Conservation (phyloP, 2,888 invertebrate species). For the Linyphia triangularis region DNA sequence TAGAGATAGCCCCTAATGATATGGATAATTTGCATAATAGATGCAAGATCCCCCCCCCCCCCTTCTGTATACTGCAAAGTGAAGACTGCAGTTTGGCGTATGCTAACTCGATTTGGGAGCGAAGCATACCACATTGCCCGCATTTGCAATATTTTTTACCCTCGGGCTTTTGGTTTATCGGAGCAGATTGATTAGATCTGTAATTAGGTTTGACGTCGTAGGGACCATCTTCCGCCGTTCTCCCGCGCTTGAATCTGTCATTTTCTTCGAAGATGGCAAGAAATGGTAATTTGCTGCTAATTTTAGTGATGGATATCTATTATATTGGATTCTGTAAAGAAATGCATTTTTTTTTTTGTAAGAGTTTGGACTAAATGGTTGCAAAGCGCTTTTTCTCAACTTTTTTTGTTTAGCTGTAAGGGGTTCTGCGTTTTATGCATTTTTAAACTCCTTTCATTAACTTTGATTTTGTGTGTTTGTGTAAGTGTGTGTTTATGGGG, state of each 20-base stretch:
- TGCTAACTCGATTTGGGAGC: slow-evolving; percentile 37
- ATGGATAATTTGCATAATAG: slow-evolving; percentile 15
- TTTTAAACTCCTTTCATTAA: no score
- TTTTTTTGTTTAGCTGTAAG: no score
- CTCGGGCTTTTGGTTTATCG: neutral
- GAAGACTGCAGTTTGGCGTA: slow-evolving; percentile 20
- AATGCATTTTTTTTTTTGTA: no score
- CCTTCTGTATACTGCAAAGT: neutral
- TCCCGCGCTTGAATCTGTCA: neutral
- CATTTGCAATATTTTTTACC: neutral
- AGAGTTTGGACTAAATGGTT: no score
- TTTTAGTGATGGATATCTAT: neutral
- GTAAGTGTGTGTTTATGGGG: no score
- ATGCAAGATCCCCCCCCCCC: neutral
- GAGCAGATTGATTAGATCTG: slow-evolving; percentile 16
- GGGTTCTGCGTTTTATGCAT: no score
- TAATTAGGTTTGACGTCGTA: slow-evolving; percentile 4
- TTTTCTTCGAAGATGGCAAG: neutral
- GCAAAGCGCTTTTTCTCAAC: no score
- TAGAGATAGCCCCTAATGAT: slow-evolving; percentile 14
- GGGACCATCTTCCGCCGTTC: neutral
- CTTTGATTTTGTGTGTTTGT: no score
- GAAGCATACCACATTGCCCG: slow-evolving; percentile 37
- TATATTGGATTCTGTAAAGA: no score
- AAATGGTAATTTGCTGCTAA: neutral